A percentile compares a stretch with the other conserved stretches of the same genome.
Conservation (phyloP, 2,113 vertebrate genomes). For the Limanda limanda region DNA sequence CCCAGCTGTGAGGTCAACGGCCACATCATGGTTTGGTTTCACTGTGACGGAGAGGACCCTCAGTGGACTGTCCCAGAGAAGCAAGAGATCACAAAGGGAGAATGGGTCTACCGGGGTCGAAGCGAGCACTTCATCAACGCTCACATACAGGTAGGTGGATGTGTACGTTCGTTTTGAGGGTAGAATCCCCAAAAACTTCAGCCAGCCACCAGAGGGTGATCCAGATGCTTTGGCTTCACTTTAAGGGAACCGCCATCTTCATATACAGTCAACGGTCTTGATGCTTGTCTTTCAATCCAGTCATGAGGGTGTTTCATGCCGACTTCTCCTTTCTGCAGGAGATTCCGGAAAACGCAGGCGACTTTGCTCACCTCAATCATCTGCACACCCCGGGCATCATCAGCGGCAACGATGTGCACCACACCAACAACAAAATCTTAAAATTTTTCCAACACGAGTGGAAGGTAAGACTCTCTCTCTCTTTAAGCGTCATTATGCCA, state of each 20-base stretch:
- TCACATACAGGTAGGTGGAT: constrained; percentile 80
- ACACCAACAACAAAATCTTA: constrained; percentile 82
- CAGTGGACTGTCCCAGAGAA: constrained; percentile 81
- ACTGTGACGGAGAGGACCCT: constrained; percentile 76
- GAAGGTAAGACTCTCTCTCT: constrained; percentile 76
- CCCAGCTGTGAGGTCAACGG: constrained; percentile 78
- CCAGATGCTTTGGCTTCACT: not conserved
- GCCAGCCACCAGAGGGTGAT: too few species aligned
- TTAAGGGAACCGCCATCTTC: too few species aligned
- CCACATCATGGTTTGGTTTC: constrained; percentile 85
- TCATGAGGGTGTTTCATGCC: not conserved
- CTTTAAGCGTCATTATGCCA: too few species aligned
- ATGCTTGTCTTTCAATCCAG: not conserved
- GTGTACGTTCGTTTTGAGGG: not conserved
- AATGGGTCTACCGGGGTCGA: constrained; percentile 82
- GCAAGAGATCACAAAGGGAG: constrained; percentile 69
- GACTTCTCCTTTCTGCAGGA: constrained; percentile 72
- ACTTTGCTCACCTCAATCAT: constrained; percentile 82
- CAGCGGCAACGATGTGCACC: constrained; percentile 81
- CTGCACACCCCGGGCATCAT: constrained; percentile 82
- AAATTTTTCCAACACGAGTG: constrained; percentile 84
- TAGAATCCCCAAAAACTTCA: too few species aligned
- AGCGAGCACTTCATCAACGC: constrained; percentile 81
- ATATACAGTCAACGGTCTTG: not conserved
- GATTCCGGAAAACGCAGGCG: constrained; percentile 87